Evolutionary conservation across 2,113 vertebrate genomes (phyloP), one percentile per base, ranked within the genome.

Genomic region (Cavia porcellus): DNA sequence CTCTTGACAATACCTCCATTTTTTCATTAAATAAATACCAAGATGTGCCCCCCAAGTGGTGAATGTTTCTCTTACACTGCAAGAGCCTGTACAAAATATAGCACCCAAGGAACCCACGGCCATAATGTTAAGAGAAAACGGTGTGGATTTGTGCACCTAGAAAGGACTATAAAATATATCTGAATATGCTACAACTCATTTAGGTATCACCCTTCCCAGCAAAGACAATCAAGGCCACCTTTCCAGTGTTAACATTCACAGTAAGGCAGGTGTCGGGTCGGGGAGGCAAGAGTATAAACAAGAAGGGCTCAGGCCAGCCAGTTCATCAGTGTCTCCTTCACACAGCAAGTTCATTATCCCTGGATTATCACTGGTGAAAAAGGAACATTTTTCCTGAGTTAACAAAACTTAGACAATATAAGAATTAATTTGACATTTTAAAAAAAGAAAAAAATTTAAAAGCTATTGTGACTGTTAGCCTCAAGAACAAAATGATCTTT

Each of bases 191-290:
- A 19, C 28, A 42, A 80, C 38, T 86, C 80, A 80, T 15, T 89
- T 62, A 74, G 28, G 87, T 59, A 32, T 75, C 32, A 75, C 50
- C 7, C 9, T 52, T 52, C 50, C 50, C 50, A 52, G 20, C 66
- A 96, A 94, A 90, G n/a, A 96, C 86, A 86, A 89, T 55, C 28
- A 80, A 94, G 45, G 61, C n/a, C 12, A 13, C n/a, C 47, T 55
- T 66, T 3, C 38, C 52, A 5, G 62, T 25, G 45, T 25, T n/a
- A 93, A 30, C 62, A 5, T 86, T 82, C 32, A 47, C 7, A 22
- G 7, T 42, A 32, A 22, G 15, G 5, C 1, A 15, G 14, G 24
- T 7, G 0, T 24, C 32, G 11, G 14, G 64, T 55, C 4, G n/a
- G 47, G 9, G 22, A 15, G 7, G 79, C 68, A 32, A 30, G 10